Evolutionary conservation across 2,797 vertebrate genomes (phyloP).

Genomic region (Myiotriccus ornatus): DNA sequence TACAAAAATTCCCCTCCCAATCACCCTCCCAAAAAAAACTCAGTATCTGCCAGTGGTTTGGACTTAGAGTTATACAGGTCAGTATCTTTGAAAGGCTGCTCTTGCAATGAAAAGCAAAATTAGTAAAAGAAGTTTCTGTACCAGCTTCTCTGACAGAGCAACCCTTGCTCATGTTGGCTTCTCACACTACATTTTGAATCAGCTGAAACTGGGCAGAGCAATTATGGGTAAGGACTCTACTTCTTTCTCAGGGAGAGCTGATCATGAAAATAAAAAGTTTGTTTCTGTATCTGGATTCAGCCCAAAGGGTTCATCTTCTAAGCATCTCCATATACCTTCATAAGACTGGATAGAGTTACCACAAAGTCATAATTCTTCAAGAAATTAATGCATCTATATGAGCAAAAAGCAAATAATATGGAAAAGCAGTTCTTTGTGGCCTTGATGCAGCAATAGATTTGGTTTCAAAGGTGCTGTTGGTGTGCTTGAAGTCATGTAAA

Average conservation of each 20-base stretch:
- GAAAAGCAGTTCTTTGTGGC: not conserved
- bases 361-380: not conserved
- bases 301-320: not conserved
- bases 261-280: not conserved
- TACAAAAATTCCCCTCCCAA: not conserved
- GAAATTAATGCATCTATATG: not conserved
- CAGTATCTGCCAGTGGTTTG: not conserved
- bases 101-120: not conserved
- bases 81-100: not conserved
- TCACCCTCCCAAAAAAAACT: accelerated
- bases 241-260: not conserved
- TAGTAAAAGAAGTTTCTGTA: not conserved
- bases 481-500: not conserved
- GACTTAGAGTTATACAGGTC: not conserved
- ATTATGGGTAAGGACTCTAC: not conserved
- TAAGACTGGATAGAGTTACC: not conserved
- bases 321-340: not conserved
- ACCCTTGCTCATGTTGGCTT: not conserved
- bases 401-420: not conserved
- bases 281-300: not conserved
- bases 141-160: not conserved
- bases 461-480: not conserved
- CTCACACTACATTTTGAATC: not conserved
- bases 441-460: not conserved
- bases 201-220: not conserved